Evolutionary conservation across 1,140 invertebrate species (phyloP).

Genomic region (Pristionchus pacificus): DNA sequence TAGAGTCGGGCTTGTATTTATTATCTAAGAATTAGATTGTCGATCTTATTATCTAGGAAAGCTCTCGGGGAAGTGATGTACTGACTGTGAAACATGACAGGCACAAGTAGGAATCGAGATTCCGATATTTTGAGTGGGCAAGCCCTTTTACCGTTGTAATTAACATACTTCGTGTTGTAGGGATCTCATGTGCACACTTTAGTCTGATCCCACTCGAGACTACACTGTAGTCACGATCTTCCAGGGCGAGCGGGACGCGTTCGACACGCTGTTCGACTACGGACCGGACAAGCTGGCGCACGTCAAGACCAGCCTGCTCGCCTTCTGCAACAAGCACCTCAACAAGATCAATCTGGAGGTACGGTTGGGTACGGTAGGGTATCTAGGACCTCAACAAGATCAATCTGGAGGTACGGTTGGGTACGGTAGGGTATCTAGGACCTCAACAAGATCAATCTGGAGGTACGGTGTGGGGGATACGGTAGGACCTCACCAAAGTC

Average conservation of each 20-base stretch:
- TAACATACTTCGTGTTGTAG: too few species aligned
- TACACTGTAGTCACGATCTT: conserved; percentile 26
- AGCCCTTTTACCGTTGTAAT: too few species aligned
- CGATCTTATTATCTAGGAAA: too few species aligned
- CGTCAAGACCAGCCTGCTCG: conserved; percentile 91
- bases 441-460: conserved; percentile 89
- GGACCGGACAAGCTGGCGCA: conserved; percentile 93
- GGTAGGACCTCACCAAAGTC: conserved; percentile 92
- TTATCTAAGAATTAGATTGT: too few species aligned
- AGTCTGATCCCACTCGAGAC: conserved; percentile 5
- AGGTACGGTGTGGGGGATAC: conserved; percentile 63
- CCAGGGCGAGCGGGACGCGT: conserved; percentile 76
- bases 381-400: conserved; percentile 96
- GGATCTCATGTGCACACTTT: too few species aligned
- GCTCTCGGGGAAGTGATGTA: too few species aligned
- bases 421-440: conserved; percentile 99
- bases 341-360: conserved; percentile 88
- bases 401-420: conserved; percentile 73
- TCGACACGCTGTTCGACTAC: conserved; percentile 97
- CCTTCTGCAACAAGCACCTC: conserved; percentile 96
- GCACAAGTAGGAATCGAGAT: too few species aligned
- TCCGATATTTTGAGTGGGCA: too few species aligned
- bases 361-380: too few species aligned
- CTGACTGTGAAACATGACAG: too few species aligned
- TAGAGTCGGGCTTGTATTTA: too few species aligned